Conservation (phyloP, 2,797 vertebrate species). For the Pseudocheirus occidentalis region DNA sequence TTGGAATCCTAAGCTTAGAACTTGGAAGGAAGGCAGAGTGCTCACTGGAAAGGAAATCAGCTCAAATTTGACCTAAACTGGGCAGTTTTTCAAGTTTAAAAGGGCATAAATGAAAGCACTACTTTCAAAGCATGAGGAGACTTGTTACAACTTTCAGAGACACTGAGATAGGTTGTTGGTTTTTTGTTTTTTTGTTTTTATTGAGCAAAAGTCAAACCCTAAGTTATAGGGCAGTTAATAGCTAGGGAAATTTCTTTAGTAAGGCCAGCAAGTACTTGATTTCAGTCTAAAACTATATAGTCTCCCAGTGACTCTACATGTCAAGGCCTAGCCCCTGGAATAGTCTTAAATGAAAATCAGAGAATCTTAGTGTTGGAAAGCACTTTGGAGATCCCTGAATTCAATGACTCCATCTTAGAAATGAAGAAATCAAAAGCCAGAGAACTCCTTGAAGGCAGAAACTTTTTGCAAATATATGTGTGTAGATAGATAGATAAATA, state of each 20-base stretch:
- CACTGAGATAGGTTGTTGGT: not conserved
- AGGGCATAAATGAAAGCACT: not conserved
- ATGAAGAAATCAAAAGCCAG: not conserved
- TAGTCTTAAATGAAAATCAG: not conserved
- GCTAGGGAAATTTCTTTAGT: not conserved
- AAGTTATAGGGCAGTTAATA: not conserved
- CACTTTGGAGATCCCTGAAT: not conserved
- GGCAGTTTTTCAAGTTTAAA: not conserved
- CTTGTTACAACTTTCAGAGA: not conserved
- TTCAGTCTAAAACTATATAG: not conserved
- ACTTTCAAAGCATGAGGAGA: not conserved
- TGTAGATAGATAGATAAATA: not conserved
- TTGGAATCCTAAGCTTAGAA: not conserved
- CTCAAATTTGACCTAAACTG: not conserved
- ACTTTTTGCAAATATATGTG: not conserved
- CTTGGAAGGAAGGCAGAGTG: not conserved
- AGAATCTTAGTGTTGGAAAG: not conserved
- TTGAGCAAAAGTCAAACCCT: not conserved
- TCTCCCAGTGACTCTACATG: not conserved
- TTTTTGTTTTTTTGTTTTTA: not conserved
- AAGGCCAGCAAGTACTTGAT: not conserved
- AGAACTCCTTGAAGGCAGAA: not conserved
- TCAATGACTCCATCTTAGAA: not conserved
- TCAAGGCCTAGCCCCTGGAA: not conserved
- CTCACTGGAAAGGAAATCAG: not conserved